These are phyloP conservation scores for Triplophysa yarkandensis DNA, from an alignment of 2,797 vertebrate genomes.

Conservation along the genomic window DNA sequence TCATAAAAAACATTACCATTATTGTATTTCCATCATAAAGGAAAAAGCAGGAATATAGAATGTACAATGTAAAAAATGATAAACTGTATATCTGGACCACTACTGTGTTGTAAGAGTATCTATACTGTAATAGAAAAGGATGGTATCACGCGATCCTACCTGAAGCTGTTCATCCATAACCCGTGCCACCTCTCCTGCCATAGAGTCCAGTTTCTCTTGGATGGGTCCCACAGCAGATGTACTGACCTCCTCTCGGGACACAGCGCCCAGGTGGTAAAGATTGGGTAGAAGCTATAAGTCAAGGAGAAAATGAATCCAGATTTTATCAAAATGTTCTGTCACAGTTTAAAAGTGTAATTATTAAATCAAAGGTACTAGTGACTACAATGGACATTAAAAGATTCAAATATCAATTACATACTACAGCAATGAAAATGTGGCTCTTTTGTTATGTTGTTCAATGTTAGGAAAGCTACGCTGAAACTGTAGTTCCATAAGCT, in stretches of 20 bases:
- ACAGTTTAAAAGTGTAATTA: background rate
- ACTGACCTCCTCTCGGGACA: slow-evolving; percentile 82
- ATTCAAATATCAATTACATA: too few species aligned
- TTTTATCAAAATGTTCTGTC: background rate
- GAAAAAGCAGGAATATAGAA: too few species aligned
- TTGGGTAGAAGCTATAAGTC: slow-evolving; percentile 87
- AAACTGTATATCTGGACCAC: too few species aligned
- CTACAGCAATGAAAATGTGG: too few species aligned
- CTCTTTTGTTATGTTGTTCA: too few species aligned
- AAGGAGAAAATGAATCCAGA: background rate
- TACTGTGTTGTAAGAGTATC: background rate
- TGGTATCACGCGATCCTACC: slow-evolving; percentile 68
- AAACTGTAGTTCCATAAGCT: too few species aligned
- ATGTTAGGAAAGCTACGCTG: too few species aligned
- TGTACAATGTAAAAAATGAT: too few species aligned
- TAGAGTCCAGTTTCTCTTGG: slow-evolving; percentile 93
- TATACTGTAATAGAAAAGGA: background rate
- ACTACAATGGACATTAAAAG: background rate
- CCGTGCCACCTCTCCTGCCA: slow-evolving; percentile 93
- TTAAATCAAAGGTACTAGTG: background rate
- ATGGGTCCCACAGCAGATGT: slow-evolving; percentile 84
- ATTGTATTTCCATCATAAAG: too few species aligned
- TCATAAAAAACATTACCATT: too few species aligned
- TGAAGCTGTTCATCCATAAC: slow-evolving; percentile 96
- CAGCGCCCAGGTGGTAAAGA: slow-evolving; percentile 89